These are phyloP conservation scores for Epinephelus fuscoguttatus DNA, from an alignment of 2,113 vertebrate species.

Conservation along the genomic window DNA sequence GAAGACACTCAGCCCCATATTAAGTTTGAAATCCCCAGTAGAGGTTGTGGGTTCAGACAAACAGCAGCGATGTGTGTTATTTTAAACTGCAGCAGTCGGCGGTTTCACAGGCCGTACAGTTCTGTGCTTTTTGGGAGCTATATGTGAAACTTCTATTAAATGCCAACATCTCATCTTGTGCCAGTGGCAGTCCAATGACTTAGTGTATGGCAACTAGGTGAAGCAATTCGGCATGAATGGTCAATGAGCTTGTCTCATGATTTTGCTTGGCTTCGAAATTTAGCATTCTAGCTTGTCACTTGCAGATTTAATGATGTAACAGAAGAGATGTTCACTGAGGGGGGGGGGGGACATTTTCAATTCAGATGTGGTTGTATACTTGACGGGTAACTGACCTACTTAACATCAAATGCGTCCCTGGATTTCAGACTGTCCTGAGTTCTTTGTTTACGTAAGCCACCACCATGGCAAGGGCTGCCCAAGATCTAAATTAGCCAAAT, in stretches of 20 bases:
- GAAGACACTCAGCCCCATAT: constrained; percentile 56
- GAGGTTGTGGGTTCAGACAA: constrained; percentile 51
- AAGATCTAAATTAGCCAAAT: constrained; percentile 31
- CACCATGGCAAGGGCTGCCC: constrained; percentile 14
- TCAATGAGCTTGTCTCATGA: constrained; percentile 12
- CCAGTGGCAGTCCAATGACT: neutral
- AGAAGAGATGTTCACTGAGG: neutral
- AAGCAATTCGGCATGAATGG: neutral
- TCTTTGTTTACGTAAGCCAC: constrained; percentile 29
- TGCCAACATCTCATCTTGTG: constrained; percentile 1
- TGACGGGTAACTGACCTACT: constrained; percentile 2
- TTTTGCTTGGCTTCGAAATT: neutral
- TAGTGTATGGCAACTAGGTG: neutral
- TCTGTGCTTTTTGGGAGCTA: constrained; percentile 17
- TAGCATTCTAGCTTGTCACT: neutral
- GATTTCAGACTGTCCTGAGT: constrained; percentile 3
- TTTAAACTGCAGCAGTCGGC: constrained; percentile 48
- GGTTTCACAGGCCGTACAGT: constrained; percentile 27
- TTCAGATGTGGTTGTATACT: neutral
- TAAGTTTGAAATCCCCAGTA: constrained; percentile 60
- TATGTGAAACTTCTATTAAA: constrained; percentile 24
- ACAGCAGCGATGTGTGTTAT: constrained; percentile 40
- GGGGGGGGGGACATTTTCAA: neutral
- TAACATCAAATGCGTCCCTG: neutral
- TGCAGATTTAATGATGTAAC: neutral